phyloP scores from a whole-genome alignment of 1,140 invertebrate species.

The Rhopalosiphum padi region DNA sequence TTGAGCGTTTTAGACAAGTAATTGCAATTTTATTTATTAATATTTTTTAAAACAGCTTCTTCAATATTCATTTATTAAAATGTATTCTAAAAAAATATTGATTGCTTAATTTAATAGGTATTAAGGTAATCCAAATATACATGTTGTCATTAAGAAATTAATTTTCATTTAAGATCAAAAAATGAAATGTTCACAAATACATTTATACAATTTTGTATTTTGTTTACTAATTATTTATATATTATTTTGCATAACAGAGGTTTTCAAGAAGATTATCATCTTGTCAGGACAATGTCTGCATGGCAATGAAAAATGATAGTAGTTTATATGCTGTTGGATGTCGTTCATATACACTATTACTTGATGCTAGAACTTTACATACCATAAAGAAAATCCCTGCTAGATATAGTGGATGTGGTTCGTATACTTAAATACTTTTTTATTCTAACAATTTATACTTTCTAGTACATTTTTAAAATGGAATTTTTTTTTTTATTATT shows the following conservation, averaged over 20 bases:
- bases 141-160: not conserved
- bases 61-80: not conserved
- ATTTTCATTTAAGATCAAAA: not conserved
- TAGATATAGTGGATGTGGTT: conserved; percentile 62
- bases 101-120: not conserved
- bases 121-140: not conserved
- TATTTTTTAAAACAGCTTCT: not conserved
- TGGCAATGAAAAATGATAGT: conserved; percentile 84
- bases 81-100: not conserved
- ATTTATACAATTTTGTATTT: conserved; percentile 23
- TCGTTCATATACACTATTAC: conserved; percentile 86
- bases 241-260: conserved; percentile 68
- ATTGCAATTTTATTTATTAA: not conserved
- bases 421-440: not conserved
- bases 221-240: not conserved
- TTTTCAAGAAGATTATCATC: conserved; percentile 86
- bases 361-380: conserved; percentile 88
- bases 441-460: not conserved
- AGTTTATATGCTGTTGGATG: conserved; percentile 89
- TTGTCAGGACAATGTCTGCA: conserved; percentile 91
- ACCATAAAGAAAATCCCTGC: conserved; percentile 69
- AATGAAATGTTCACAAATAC: not conserved
- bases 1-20: conserved; percentile 80
- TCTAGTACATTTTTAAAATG: not conserved
- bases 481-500: not conserved